Conservation (phyloP, 2,888 invertebrate genomes). For the Drosophila neotestacea region DNA sequence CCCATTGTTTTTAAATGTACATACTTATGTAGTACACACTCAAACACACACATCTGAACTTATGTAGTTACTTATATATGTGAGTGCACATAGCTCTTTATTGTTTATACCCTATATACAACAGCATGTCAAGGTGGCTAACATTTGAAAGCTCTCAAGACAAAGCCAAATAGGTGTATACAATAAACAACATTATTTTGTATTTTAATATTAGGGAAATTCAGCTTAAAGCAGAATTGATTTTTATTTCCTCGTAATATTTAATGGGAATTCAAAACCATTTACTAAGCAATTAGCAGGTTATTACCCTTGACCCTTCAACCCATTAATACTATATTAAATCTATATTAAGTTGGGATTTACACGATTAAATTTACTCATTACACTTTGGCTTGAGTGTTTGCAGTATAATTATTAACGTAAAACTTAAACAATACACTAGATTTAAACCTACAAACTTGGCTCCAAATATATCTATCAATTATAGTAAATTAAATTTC, state of each 20-base stretch:
- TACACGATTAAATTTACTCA: background rate
- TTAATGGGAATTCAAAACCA: background rate
- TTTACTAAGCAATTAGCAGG: background rate
- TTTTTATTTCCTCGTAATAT: background rate
- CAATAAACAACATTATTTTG: too few species aligned
- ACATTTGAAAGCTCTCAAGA: background rate
- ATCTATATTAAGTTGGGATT: background rate
- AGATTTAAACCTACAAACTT: too few species aligned
- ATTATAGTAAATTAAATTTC: background rate
- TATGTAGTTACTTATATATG: background rate
- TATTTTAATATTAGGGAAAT: background rate
- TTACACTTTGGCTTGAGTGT: background rate
- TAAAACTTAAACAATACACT: background rate
- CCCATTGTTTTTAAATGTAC: constrained; percentile 46
- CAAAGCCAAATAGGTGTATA: background rate
- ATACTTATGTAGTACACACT: constrained; percentile 11
- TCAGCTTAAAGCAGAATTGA: background rate
- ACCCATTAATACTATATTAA: background rate
- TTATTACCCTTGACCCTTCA: background rate
- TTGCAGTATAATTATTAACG: too few species aligned
- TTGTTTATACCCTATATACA: constrained; percentile 19
- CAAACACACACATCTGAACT: constrained; percentile 2
- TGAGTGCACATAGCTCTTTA: background rate
- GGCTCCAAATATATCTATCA: background rate
- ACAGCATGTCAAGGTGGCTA: constrained; percentile 9